These are phyloP conservation scores for Drosophila melanogaster DNA, from an alignment of 1,140 invertebrate species.

Conservation along the genomic window DNA sequence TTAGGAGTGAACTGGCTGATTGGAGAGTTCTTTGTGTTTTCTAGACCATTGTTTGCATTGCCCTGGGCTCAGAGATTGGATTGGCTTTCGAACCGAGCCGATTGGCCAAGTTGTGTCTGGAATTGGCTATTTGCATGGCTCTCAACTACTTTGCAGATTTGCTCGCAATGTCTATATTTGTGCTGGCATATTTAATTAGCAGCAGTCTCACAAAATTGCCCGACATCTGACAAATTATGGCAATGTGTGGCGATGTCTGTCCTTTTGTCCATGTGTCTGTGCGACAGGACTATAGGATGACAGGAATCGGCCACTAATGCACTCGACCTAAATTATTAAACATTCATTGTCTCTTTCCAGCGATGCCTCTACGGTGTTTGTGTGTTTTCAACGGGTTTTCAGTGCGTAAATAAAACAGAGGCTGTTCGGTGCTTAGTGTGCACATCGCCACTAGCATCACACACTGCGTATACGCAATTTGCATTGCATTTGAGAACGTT, in stretches of 20 bases:
- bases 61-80: conserved; percentile 3
- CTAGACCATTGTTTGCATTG: conserved; percentile 27
- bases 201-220: conserved; percentile 59
- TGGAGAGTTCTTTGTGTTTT: conserved; percentile 40
- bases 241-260: conserved; percentile 13
- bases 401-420: conserved; percentile 68
- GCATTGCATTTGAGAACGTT: conserved; percentile 48
- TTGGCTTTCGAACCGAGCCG: conserved; percentile 35
- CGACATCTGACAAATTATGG: conserved; percentile 70
- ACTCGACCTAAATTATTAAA: conserved; percentile 75
- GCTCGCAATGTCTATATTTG: conserved; percentile 23
- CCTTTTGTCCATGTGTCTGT: conserved; percentile 4
- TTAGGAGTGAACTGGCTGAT: conserved; percentile 28
- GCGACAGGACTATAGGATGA: conserved; percentile 31
- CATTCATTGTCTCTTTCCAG: conserved; percentile 50
- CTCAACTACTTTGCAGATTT: conserved; percentile 56
- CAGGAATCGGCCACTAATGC: conserved; percentile 61
- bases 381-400: conserved; percentile 62
- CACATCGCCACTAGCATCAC: conserved; percentile 26
- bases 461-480: conserved; percentile 72
- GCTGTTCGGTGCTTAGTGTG: conserved; percentile 33
- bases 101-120: conserved; percentile 29
- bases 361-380: neutral
- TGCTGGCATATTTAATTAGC: conserved; percentile 60
- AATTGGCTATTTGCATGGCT: conserved; percentile 45